phyloP scores from a whole-genome alignment of 2,797 vertebrate genomes.

The Enteromius mattozi region DNA sequence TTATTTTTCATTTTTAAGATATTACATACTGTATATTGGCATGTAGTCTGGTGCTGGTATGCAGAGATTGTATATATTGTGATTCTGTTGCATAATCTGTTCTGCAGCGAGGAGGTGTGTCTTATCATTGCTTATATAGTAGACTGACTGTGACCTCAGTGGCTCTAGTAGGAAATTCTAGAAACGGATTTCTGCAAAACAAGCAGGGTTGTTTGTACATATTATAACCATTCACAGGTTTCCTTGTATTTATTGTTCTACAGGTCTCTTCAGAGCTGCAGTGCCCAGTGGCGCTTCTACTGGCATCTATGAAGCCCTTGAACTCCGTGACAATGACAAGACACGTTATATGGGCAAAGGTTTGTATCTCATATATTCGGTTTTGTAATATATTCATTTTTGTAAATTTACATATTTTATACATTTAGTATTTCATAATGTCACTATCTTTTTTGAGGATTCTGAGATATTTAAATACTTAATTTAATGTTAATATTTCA shows the following conservation, averaged over 20 bases:
- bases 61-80: neutral
- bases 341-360: slow-evolving; percentile 97
- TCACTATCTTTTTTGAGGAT: neutral
- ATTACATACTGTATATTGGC: neutral
- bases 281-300: slow-evolving; percentile 98
- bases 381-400: neutral
- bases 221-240: neutral
- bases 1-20: neutral
- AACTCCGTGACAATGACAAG: slow-evolving; percentile 98
- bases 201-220: neutral
- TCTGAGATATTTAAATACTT: neutral
- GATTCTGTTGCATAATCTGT: slow-evolving; percentile 1
- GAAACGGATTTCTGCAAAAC: slow-evolving; percentile 3
- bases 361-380: slow-evolving; percentile 61
- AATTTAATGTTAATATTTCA: too few species aligned
- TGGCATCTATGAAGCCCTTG: slow-evolving; percentile 96
- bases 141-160: neutral
- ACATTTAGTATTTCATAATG: neutral
- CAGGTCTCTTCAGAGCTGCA: slow-evolving; percentile 96
- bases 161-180: neutral
- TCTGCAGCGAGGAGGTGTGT: slow-evolving; percentile 2
- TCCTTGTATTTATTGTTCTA: slow-evolving; percentile 18
- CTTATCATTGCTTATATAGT: slow-evolving; percentile 26
- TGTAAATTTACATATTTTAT: neutral
- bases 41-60: neutral